Conservation (phyloP, 2,888 invertebrate genomes). For the Eurytoma californica region DNA sequence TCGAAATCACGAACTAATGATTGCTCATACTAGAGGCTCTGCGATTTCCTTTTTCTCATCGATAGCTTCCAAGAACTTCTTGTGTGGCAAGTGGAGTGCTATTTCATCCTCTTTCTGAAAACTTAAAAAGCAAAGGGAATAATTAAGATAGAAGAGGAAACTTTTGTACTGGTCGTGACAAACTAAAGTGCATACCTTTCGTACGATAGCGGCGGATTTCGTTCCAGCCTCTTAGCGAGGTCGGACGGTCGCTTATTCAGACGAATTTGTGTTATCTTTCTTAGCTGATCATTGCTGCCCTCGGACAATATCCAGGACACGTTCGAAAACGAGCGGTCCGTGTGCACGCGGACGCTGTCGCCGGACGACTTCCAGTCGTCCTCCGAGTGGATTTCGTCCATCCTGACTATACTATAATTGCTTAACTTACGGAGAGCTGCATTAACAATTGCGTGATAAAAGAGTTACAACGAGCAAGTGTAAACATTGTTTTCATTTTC, state of each 20-base stretch:
- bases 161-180: background rate
- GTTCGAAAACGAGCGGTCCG: too few relatives aligned
- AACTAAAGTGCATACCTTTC: background rate
- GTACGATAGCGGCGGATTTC: background rate
- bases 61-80: slow-evolving; percentile 79
- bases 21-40: slow-evolving; percentile 79
- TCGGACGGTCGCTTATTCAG: background rate
- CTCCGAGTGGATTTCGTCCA: background rate
- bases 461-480: too few relatives aligned
- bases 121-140: slow-evolving; percentile 6
- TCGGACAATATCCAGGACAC: background rate
- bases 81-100: slow-evolving; percentile 80
- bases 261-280: background rate
- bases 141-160: background rate
- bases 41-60: slow-evolving; percentile 78
- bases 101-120: slow-evolving; percentile 67
- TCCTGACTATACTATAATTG: background rate
- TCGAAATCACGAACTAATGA: slow-evolving; percentile 11
- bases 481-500: too few relatives aligned
- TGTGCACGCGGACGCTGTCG: background rate
- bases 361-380: background rate
- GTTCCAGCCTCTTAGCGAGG: background rate
- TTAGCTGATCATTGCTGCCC: too few relatives aligned
- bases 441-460: background rate
- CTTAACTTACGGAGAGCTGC: background rate